Percentiles rank a stretch among this genome's conserved stretches.
Conservation (phyloP, 2,113 vertebrate species). For the Chionis minor region DNA sequence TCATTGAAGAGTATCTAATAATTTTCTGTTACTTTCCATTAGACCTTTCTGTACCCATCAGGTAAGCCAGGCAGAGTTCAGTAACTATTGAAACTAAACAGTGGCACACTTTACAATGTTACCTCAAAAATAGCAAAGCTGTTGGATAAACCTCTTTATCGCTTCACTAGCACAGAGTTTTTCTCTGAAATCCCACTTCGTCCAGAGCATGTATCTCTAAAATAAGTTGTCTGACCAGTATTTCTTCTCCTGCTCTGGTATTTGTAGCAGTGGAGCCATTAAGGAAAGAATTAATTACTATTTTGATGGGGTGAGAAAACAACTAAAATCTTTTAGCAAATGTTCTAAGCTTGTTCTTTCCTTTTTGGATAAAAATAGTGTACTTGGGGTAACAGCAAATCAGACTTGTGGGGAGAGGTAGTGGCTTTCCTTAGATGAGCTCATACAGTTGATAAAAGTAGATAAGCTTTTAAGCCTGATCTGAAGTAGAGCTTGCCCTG, state of each 20-base stretch:
- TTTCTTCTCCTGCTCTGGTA: not conserved
- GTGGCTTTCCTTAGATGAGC: not conserved
- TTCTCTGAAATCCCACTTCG: not conserved
- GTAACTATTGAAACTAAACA: not conserved
- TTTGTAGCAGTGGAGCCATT: not conserved
- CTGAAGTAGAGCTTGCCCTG: constrained; percentile 11
- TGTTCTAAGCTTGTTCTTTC: not conserved
- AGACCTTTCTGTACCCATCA: not conserved
- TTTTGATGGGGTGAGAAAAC: not conserved
- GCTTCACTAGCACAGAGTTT: not conserved
- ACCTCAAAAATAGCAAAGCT: not conserved
- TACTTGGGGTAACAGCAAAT: not conserved
- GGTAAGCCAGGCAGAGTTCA: not conserved
- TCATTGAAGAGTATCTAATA: not conserved
- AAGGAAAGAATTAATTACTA: not conserved
- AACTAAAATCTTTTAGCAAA: not conserved
- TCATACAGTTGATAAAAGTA: not conserved
- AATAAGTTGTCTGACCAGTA: not conserved
- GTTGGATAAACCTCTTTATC: not conserved
- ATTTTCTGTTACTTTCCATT: not conserved
- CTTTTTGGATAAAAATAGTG: not conserved
- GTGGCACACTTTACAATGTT: not conserved
- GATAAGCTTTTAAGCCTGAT: constrained; percentile 40
- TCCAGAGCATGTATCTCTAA: not conserved
- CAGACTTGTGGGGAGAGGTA: not conserved